Percentiles rank a stretch among this genome's conserved stretches.
Conservation (phyloP, 92 coral and sea anemone genomes). For the Phenganax marumi region DNA sequence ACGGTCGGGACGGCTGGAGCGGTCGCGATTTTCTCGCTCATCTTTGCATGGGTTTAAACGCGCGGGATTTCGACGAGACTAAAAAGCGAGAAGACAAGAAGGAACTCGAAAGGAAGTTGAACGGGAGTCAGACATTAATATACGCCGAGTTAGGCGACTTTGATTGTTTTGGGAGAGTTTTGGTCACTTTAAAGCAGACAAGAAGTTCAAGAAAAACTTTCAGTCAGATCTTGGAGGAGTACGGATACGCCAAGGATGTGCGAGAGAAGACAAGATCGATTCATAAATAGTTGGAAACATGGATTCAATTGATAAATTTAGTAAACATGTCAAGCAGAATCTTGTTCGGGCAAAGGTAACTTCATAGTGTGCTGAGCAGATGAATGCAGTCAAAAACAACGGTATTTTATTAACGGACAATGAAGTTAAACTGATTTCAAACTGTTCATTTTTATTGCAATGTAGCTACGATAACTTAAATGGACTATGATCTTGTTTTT, state of each 20-base stretch:
- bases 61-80: constrained; percentile 28
- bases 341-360: too few relatives aligned
- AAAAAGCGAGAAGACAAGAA: constrained; percentile 10
- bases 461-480: not conserved
- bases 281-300: not conserved
- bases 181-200: constrained; percentile 22
- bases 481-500: not conserved
- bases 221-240: constrained; percentile 25
- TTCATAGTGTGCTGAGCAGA: too few relatives aligned
- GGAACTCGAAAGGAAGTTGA: constrained; percentile 21
- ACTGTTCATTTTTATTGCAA: not conserved
- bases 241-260: constrained; percentile 16
- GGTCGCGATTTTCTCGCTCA: constrained; percentile 32
- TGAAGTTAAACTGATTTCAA: too few relatives aligned
- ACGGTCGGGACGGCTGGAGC: constrained; percentile 24
- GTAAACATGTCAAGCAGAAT: not conserved
- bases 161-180: constrained; percentile 31
- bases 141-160: constrained; percentile 22
- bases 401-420: too few relatives aligned
- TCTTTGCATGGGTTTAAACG: constrained; percentile 22
- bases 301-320: not conserved
- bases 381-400: too few relatives aligned
- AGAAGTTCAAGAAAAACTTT: constrained; percentile 18
- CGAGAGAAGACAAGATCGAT: constrained; percentile 20
- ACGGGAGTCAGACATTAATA: constrained; percentile 22